Evolutionary conservation across 2,113 vertebrate genomes (phyloP).

Genomic region (Holacanthus passer): DNA sequence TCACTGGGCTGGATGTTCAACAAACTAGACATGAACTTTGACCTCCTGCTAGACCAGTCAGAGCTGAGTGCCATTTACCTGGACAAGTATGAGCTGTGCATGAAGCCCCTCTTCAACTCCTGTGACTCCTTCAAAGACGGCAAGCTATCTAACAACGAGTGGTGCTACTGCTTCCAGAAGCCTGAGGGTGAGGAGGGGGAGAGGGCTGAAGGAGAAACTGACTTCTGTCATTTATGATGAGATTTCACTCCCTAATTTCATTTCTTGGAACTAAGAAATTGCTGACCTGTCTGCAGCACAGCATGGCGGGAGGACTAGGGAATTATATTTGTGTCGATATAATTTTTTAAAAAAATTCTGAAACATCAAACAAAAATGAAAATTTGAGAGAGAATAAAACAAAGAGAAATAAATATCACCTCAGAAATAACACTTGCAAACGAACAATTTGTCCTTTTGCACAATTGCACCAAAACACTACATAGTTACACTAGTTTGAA

Average conservation of each 20-base stretch:
- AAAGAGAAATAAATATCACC: no score
- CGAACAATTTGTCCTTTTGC: no score
- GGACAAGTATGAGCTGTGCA: slow-evolving; percentile 96
- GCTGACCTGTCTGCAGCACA: not conserved
- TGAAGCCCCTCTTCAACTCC: slow-evolving; percentile 90
- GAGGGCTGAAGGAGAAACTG: not conserved
- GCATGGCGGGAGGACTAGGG: not conserved
- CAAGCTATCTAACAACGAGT: slow-evolving; percentile 83
- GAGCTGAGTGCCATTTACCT: slow-evolving; percentile 97
- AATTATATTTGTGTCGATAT: no score
- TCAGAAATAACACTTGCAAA: no score
- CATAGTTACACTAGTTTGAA: no score
- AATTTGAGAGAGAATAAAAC: no score
- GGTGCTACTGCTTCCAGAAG: slow-evolving; percentile 84
- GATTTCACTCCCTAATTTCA: not conserved
- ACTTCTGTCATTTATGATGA: not conserved
- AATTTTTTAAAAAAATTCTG: not conserved
- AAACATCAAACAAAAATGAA: not conserved
- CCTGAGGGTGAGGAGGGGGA: slow-evolving; percentile 69
- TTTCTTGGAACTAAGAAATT: not conserved
- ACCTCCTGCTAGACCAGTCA: slow-evolving; percentile 94
- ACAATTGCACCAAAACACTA: no score
- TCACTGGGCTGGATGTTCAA: slow-evolving; percentile 99
- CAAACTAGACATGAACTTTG: slow-evolving; percentile 98
- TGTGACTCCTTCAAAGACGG: slow-evolving; percentile 92